Conservation (phyloP, 2,888 invertebrate species). For the Sclerodermus sp. region DNA sequence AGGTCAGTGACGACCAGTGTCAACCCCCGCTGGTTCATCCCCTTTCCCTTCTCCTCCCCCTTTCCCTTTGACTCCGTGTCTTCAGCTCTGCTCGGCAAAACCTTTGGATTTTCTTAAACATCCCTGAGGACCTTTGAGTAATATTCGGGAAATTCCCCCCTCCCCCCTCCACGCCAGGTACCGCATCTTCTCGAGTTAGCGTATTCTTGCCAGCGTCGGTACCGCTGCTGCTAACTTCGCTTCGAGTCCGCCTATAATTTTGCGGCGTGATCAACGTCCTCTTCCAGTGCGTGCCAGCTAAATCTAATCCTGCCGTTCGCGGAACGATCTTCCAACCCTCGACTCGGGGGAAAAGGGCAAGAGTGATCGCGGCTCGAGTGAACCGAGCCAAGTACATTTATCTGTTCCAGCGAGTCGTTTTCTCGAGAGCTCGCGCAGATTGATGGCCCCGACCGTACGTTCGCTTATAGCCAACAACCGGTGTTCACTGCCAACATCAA, state of each 20-base stretch:
- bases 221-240: too few relatives aligned
- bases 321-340: conserved; percentile 30
- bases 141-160: too few relatives aligned
- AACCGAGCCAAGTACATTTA: conserved; percentile 36
- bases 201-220: too few relatives aligned
- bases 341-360: conserved; percentile 20
- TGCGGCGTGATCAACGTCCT: too few relatives aligned
- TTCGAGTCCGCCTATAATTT: too few relatives aligned
- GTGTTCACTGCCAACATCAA: conserved; percentile 40
- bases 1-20: conserved; percentile 68
- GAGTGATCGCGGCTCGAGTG: conserved; percentile 30
- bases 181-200: too few relatives aligned
- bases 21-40: not conserved
- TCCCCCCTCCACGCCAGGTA: too few relatives aligned
- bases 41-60: conserved; percentile 17
- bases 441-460: conserved; percentile 22
- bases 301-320: conserved; percentile 2
- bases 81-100: too few relatives aligned
- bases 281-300: too few relatives aligned
- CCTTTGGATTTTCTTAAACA: too few relatives aligned
- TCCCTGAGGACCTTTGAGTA: too few relatives aligned
- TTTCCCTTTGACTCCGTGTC: not conserved
- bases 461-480: conserved; percentile 34
- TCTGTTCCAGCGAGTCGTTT: conserved; percentile 12
- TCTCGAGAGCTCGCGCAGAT: conserved; percentile 12